Evolutionary conservation across 2,113 vertebrate genomes (phyloP).

Genomic region (Aythya baeri): DNA sequence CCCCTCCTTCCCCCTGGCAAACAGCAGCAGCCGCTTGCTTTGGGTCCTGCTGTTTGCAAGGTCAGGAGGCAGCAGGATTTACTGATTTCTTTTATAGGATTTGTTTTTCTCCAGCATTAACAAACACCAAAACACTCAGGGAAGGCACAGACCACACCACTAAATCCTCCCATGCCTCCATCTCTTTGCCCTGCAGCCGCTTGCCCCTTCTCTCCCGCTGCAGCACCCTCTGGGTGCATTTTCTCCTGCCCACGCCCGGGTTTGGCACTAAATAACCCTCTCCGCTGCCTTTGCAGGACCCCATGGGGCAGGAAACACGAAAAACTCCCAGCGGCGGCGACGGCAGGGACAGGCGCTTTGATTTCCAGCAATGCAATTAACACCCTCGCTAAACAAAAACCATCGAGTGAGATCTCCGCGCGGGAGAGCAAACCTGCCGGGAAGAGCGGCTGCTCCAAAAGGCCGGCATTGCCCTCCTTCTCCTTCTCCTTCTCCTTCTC

Average conservation of each 20-base stretch:
- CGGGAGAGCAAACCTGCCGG: neutral
- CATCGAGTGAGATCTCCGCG: neutral
- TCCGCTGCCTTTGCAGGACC: neutral
- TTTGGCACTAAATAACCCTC: neutral
- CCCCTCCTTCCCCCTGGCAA: neutral
- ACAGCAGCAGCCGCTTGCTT: neutral
- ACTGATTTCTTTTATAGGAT: too few species aligned
- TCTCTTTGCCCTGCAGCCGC: neutral
- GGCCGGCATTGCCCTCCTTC: neutral
- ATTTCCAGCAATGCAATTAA: constrained; percentile 46
- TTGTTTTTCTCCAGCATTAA: neutral
- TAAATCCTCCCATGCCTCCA: neutral
- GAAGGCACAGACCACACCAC: fast-evolving
- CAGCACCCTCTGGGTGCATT: neutral
- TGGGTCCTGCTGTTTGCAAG: neutral
- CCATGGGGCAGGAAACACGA: neutral
- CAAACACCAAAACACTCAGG: neutral
- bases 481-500: too few species aligned
- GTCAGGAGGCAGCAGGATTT: too few species aligned
- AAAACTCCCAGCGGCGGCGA: neutral
- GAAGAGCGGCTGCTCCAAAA: neutral
- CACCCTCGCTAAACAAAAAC: neutral
- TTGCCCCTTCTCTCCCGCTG: neutral
- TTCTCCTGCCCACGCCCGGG: neutral
- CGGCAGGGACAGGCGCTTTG: neutral